phyloP scores from a whole-genome alignment of 2,797 vertebrate genomes.

The Platyrinchus mystaceus region DNA sequence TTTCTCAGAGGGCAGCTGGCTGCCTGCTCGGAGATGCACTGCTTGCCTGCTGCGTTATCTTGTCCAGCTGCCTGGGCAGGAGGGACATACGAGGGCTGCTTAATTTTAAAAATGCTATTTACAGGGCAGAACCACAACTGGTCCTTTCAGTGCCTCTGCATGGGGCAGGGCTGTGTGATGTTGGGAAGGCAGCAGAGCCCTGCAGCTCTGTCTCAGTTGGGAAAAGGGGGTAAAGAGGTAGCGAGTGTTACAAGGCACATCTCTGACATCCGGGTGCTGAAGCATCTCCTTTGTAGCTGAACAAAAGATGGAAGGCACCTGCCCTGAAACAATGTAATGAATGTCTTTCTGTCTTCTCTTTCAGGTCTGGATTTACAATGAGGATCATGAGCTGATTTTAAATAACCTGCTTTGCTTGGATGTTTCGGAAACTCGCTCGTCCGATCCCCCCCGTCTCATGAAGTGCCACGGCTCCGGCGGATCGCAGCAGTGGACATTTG shows the following conservation, averaged over 20 bases:
- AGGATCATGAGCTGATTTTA: conserved; percentile 91
- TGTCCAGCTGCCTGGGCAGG: neutral
- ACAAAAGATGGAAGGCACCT: neutral
- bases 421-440: conserved; percentile 88
- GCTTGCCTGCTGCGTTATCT: accelerated
- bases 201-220: accelerated
- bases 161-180: neutral
- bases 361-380: conserved; percentile 91
- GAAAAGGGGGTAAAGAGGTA: neutral
- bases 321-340: neutral
- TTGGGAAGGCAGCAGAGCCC: neutral
- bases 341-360: neutral
- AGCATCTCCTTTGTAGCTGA: neutral
- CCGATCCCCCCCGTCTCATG: conserved; percentile 92
- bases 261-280: neutral
- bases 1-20: neutral
- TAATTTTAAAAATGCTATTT: neutral
- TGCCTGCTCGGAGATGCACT: neutral
- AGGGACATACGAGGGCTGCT: neutral
- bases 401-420: conserved; percentile 92
- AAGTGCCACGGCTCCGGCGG: conserved; percentile 97
- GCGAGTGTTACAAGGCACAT: accelerated
- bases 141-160: neutral
- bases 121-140: neutral
- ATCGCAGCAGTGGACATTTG: conserved; percentile 93